Percentiles rank a stretch among this genome's conserved stretches.
Evolutionary conservation across 2,888 invertebrate species (phyloP).

Genomic region (Drosophila mimica): DNA sequence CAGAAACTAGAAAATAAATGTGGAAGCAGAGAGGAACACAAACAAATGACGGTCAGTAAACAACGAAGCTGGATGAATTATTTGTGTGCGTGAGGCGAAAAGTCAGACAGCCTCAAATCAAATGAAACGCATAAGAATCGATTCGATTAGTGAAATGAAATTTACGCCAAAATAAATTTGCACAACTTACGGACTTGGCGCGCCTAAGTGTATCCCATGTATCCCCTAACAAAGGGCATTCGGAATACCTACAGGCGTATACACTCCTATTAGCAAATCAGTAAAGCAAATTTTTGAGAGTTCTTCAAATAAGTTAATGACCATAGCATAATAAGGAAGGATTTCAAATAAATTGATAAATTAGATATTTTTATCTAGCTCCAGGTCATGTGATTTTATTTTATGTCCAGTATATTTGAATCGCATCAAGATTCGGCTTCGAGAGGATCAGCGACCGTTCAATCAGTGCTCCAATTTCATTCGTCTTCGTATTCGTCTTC

Average conservation of each 20-base stretch:
- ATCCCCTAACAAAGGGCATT: constrained; percentile 9
- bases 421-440: too few relatives aligned
- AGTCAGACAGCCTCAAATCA: constrained; percentile 67
- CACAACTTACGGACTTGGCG: constrained; percentile 71
- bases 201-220: constrained; percentile 63
- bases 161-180: constrained; percentile 80
- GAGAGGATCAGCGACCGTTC: too few relatives aligned
- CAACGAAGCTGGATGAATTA: constrained; percentile 35
- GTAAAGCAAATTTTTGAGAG: not conserved
- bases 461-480: too few relatives aligned
- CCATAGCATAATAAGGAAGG: not conserved
- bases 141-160: constrained; percentile 80
- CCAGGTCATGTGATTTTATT: too few relatives aligned
- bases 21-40: not conserved
- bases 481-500: too few relatives aligned
- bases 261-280: not conserved
- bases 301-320: not conserved
- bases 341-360: not conserved
- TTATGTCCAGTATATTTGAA: too few relatives aligned
- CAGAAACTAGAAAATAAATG: not conserved
- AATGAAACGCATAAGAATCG: constrained; percentile 79
- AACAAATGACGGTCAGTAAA: constrained; percentile 55
- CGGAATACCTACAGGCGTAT: too few relatives aligned
- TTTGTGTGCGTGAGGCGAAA: constrained; percentile 49
- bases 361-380: too few relatives aligned